Conservation (phyloP, 2,113 vertebrate genomes). For the Corythornis vintsioides region DNA sequence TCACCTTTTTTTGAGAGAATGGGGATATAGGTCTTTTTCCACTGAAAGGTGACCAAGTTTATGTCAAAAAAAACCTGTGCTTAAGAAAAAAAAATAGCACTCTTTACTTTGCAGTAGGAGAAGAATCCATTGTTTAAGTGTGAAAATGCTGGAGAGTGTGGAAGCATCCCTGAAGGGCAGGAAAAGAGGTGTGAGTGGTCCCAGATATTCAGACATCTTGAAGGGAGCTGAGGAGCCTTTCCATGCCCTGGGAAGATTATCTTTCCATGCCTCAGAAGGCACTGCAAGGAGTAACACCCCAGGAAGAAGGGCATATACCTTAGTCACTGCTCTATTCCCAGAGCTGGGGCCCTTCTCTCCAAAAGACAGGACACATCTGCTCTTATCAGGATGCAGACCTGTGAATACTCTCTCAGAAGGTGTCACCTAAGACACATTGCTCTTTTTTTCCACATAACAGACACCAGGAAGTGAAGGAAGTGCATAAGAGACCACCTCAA, state of each 20-base stretch:
- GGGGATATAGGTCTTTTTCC: background rate
- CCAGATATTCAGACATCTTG: background rate
- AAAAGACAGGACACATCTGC: background rate
- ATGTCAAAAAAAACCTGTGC: background rate
- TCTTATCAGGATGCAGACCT: background rate
- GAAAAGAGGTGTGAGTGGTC: background rate
- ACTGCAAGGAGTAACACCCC: rapidly evolving
- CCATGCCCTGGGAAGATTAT: background rate
- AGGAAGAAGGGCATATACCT: background rate
- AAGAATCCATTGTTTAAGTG: background rate
- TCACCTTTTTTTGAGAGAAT: background rate
- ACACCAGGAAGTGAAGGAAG: background rate
- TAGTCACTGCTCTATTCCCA: background rate
- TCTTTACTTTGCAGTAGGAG: background rate
- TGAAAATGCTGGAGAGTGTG: background rate
- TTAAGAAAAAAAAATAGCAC: background rate
- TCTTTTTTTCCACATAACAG: background rate
- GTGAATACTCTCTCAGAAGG: background rate
- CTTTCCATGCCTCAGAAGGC: background rate
- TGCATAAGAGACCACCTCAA: background rate
- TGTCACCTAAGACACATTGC: background rate
- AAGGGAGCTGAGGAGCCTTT: background rate
- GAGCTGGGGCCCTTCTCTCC: background rate
- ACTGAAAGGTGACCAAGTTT: background rate
- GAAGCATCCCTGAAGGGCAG: background rate